Base-by-base conservation (phyloP, 1,140 invertebrate species). In the Conus ventricosus region DNA sequence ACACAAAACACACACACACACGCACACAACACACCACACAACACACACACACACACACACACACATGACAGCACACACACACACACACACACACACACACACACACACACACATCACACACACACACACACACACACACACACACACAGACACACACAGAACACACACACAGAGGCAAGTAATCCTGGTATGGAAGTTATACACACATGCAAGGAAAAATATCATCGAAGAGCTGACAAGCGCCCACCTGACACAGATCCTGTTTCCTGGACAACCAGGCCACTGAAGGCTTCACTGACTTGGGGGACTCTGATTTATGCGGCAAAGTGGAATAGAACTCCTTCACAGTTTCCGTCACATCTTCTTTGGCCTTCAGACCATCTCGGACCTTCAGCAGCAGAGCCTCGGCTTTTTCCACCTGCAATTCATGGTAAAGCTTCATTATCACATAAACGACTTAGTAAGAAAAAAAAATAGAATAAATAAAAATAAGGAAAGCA, bases 381-480 rank as follows among this genome's bases (percentile, higher is more conserved):
- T 93, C 89, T 84, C 92, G 92, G 11, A 94, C 89, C 87, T 94
- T 90, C 17, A 93, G 57, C 80, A 95, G 87, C 27, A 94, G 89
- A 55, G 92, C 92, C 90, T 95, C 94, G n/a, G 94, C 95, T 88
- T 95, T 95, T 87, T 94, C 94, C 17, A 95, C 89, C 94, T 95
- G 71, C 6, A 90, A 23, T 82, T 78, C 67, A 87, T 75, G 15
- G 27, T 71, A 7, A 67, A 86, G 4, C 67, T 60, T 17, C 7
- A 81, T 78, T 53, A 20, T 67, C 54, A 60, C 39, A 39, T 39
- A 3, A 39, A 39, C 0, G 3, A 3, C 0, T 39, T 39, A 39
- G 39, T 39, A 75, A 39, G 39, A 39, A 39, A 39, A 39, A 39
- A 39, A 39, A 39, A 39, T 1, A 39, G 3, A 39, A 39, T 1